Evolutionary conservation across 2,888 invertebrate genomes (phyloP), one percentile per base, ranked within the genome.

Genomic region (Drosophila infuscata): DNA sequence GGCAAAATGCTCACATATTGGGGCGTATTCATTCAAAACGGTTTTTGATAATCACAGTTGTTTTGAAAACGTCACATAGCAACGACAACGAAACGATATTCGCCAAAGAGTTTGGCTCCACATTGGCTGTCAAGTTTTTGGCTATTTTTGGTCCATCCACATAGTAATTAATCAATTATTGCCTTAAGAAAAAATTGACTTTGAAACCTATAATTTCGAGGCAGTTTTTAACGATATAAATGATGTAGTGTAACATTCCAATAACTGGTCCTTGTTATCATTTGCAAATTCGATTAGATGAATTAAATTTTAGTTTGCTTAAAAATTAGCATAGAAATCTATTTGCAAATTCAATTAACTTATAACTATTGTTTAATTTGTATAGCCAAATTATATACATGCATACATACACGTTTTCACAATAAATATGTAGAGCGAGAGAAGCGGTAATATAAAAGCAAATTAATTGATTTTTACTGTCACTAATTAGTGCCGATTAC

Each of bases 91-190:
- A 56, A 32, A 20, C 20, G 30, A 56, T 41, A 64, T 60, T 74
- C 54, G 76, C 74, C 65, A 74, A 70, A 12, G 12, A 33, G 32
- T 11, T 59, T 64, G 59, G 36, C 66, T 59, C 49, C 43, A 35
- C 46, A n/a, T 56, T 59, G 54, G 46, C 70, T 75, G 61, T 53
- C 57, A 51, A 32, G 33, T 35, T 33, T 33, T 8, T 46, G 20
- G 46, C 38, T 67, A 54, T 67, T 65, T 69, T 59, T 54, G 56
- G 35, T 12, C 33, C 12, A 36, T 29, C 52, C 46, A 64, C 60
- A 57, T 43, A 30, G 12, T 30, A 65, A 80, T 80, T 68, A 76
- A 72, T 63, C 72, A 80, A 75, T 63, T 79, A 63, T 53, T n/a
- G 53, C 53, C 33, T 54, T 43, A 54, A 58, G 20, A 5, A 20